Percentiles rank a stretch among this genome's conserved stretches.
Evolutionary conservation across 1,140 invertebrate species (phyloP).

Genomic region (Plectus sambesii): DNA sequence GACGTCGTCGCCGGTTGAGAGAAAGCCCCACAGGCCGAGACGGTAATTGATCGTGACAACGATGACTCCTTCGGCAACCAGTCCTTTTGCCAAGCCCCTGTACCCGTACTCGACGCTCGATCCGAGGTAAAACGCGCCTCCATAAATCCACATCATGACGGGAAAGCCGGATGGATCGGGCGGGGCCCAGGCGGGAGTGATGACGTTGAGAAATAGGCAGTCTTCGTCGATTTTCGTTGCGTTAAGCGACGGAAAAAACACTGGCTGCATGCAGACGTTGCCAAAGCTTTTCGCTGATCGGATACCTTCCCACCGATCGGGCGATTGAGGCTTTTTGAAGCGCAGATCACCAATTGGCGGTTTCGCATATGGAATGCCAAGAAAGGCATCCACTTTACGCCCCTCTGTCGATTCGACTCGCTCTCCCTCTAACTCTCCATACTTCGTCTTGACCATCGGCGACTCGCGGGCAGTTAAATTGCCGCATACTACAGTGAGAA

Average conservation of each 20-base stretch:
- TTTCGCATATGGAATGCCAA: constrained; percentile 47
- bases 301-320: constrained; percentile 23
- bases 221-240: constrained; percentile 51
- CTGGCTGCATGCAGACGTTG: constrained; percentile 26
- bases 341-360: constrained; percentile 45
- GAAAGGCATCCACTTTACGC: constrained; percentile 34
- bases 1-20: constrained; percentile 42
- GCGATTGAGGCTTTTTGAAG: constrained; percentile 39
- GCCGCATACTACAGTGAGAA: too few species aligned
- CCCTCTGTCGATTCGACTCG: constrained; percentile 16
- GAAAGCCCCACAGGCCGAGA: constrained; percentile 42
- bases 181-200: constrained; percentile 53
- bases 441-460: too few species aligned
- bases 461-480: too few species aligned
- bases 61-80: constrained; percentile 34
- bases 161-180: constrained; percentile 53
- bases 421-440: constrained; percentile 29
- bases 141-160: constrained; percentile 93
- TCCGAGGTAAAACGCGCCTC: constrained; percentile 86
- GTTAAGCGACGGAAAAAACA: constrained; percentile 25
- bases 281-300: constrained; percentile 18
- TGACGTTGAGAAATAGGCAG: constrained; percentile 61
- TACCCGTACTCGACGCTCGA: constrained; percentile 83
- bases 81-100: constrained; percentile 54
- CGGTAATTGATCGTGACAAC: constrained; percentile 32